phyloP scores from a whole-genome alignment of 2,113 vertebrate species.

The Merops nubicus region DNA sequence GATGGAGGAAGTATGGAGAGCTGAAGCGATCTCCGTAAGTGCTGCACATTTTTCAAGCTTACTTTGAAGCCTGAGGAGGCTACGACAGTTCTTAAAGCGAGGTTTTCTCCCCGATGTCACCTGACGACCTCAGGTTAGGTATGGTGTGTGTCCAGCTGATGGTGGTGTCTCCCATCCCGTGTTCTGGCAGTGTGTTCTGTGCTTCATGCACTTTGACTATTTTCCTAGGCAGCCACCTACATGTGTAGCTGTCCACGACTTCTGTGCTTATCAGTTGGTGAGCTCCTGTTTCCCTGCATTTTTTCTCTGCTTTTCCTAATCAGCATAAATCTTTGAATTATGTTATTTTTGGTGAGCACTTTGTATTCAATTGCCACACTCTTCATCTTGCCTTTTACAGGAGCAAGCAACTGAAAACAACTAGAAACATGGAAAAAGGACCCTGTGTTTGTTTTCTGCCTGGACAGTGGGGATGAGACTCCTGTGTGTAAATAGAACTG shows the following conservation, averaged over 20 bases:
- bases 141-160: neutral
- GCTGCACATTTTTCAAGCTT: neutral
- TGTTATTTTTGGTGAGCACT: neutral
- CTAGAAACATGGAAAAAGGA: neutral
- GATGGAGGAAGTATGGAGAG: neutral
- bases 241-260: neutral
- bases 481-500: neutral
- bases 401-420: neutral
- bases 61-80: neutral
- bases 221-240: neutral
- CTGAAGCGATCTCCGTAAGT: rapidly evolving
- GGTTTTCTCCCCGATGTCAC: neutral
- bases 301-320: neutral
- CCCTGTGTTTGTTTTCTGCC: neutral
- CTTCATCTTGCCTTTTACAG: neutral
- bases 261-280: neutral
- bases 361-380: neutral
- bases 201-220: rapidly evolving
- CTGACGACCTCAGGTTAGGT: neutral
- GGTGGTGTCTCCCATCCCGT: rapidly evolving
- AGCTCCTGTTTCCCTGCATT: neutral
- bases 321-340: neutral
- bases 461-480: neutral
- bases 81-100: neutral
- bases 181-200: neutral